These are phyloP conservation scores for Ochotona curzoniae DNA, from an alignment of 2,113 vertebrate genomes.

Conservation along the genomic window DNA sequence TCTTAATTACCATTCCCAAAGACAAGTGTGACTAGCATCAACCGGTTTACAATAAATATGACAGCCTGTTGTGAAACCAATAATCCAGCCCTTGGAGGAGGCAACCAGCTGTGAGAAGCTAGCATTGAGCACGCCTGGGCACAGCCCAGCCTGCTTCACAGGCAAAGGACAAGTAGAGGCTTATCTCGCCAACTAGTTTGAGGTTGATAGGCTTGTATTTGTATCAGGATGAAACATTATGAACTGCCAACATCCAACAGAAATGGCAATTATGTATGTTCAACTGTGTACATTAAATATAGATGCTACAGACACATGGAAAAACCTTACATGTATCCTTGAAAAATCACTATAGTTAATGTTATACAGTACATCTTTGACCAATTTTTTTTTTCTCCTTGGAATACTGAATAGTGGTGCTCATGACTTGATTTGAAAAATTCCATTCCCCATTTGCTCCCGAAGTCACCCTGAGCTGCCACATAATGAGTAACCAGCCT, in stretches of 20 bases:
- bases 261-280: not conserved
- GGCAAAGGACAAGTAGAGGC: not conserved
- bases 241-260: conserved; percentile 6
- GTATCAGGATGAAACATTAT: not conserved
- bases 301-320: too few species aligned
- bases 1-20: conserved; percentile 31
- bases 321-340: too few species aligned
- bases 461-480: too few species aligned
- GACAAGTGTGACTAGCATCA: conserved; percentile 36
- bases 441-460: too few species aligned
- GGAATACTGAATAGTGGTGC: too few species aligned
- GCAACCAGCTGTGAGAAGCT: not conserved
- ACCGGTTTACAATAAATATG: conserved; percentile 27
- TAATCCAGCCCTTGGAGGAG: not conserved
- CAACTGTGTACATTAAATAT: not conserved
- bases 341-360: conserved; percentile 28
- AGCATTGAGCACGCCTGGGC: not conserved
- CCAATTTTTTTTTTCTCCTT: too few species aligned
- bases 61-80: not conserved
- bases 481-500: too few species aligned
- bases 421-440: too few species aligned
- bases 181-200: not conserved
- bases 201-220: not conserved
- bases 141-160: not conserved
- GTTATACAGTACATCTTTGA: not conserved